Evolutionary conservation across 2,797 vertebrate species (phyloP), one percentile per base, ranked within the genome.

Genomic region (Typhlichthys eigenmanni): DNA sequence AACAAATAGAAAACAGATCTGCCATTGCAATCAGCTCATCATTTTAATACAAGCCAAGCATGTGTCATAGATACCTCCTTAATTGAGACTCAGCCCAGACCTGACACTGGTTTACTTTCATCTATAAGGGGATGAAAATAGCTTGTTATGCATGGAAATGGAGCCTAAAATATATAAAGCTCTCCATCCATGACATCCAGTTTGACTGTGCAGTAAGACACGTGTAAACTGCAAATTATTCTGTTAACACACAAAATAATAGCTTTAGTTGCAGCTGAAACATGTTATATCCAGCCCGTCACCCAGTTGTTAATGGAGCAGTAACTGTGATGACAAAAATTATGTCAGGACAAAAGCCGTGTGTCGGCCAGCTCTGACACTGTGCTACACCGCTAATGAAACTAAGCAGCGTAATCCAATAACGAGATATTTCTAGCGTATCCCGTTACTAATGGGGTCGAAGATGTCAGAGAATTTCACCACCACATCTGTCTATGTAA

Each of bases 401-500:
- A 76, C 69, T 47, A 64, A 59, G 71, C 67, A 59, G 46, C 52
- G 66, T 63, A 68, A 82, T 75, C 58, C 29, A 78, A 81, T 78
- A 79, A 76, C 55, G 56, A 79, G 72, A 38, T 60, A 61, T 74
- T 83, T 60, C 55, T 34, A 75, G 60, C 63, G 53, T 72, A 73
- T 80, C 3, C 9, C 64, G 70, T 83, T 79, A 75, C 78, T 82
- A 85, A 84, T 82, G 76, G 71, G 63, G 61, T 71, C 66, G 62
- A 60, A 55, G 55, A 66, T 75, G 60, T 77, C 70, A 72, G 65
- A 56, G 58, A 64, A 59, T 68, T 71, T 79, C 62, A 55, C 17
- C 17, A 4, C 9, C 38, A 34, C 38, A 16, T 45, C n/a, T 17
- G 66, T 52, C 64, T 60, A 64, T 64, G 49, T 55, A 55, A 66